Base-by-base conservation (phyloP, 2,113 vertebrate genomes). In the Hystrix cristata region DNA sequence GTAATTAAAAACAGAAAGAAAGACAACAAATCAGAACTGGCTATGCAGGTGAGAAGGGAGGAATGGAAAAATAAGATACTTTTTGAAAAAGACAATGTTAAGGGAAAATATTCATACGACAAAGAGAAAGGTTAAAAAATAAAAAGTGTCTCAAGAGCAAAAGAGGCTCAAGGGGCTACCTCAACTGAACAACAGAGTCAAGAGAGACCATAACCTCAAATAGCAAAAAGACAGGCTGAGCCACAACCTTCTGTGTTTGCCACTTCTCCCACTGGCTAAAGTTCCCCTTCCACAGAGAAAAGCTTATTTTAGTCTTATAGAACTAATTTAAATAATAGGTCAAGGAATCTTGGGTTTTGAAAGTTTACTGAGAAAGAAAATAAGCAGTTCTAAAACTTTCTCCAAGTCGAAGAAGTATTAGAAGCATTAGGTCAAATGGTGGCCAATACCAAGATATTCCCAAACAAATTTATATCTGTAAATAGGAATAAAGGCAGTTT, bases 121-220 rank as follows among this genome's bases (percentile, higher is more conserved):
- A 62, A 51, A 95, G 55, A 81, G 51, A 67, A 90, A 97, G 59
- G 0, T 51, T 23, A 48, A 88, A 48, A 38, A 93, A 94, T 3
- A 19, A 15, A 60, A 85, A 19, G 51, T 69, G 74, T 65, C 0
- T 23, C 0, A 2, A 82, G 79, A 97, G 43, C 27, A 87, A 90
- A 97, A 57, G 48, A n/a, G 10, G 5, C 27, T 46, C n/a, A 90
- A 83, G 0, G 1, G 72, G 43, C 79, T n/a, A 16, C 25, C 31
- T 92, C 90, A 84, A 51, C 46, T 81, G 25, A 98, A 93, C 96
- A 29, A 84, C 43, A 98, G 84, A 91, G 57, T 96, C 83, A 98
- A 96, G 85, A 78, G 27, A 94, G 76, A 43, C 48, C 46, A 31
- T 76, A 83, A 87, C 88, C 11, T 6, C 65, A 97, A 95, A 71